These are phyloP conservation scores for Herpailurus yagouaroundi DNA, from an alignment of 2,113 vertebrate genomes.

Conservation along the genomic window DNA sequence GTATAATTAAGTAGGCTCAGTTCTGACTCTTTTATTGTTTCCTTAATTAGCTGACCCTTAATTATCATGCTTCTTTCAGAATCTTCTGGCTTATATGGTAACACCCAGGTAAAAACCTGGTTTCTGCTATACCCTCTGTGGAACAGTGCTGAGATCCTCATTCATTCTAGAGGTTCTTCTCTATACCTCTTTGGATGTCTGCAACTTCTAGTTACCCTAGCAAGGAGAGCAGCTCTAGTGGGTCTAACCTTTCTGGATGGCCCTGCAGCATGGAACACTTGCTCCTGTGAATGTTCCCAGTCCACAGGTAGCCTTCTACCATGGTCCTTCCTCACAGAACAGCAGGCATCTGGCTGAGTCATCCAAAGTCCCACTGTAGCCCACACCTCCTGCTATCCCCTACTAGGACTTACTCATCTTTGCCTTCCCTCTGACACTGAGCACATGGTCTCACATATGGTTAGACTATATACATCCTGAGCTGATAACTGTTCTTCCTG, in stretches of 20 bases:
- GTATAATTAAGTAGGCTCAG: neutral
- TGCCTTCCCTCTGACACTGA: slow-evolving; percentile 3
- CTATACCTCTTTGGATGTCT: neutral
- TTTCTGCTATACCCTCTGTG: neutral
- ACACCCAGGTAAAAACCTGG: neutral
- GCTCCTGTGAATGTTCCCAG: neutral
- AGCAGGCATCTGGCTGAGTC: neutral
- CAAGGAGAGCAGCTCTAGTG: neutral
- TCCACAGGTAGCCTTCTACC: neutral
- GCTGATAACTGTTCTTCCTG: neutral
- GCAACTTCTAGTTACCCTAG: neutral
- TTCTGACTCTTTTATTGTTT: neutral
- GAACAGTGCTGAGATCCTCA: neutral
- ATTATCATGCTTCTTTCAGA: slow-evolving; percentile 29
- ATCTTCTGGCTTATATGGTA: neutral
- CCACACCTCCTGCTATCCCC: neutral
- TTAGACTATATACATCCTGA: neutral
- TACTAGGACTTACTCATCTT: neutral
- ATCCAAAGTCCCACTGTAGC: neutral
- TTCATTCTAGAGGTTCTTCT: neutral
- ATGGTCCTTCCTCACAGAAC: neutral
- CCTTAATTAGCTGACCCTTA: neutral
- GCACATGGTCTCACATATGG: neutral
- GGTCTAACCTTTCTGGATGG: neutral
- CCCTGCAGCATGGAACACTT: neutral